Evolutionary conservation across 2,797 vertebrate species (phyloP), one percentile per base, ranked within the genome.

Genomic region (Sitta carolinensis): DNA sequence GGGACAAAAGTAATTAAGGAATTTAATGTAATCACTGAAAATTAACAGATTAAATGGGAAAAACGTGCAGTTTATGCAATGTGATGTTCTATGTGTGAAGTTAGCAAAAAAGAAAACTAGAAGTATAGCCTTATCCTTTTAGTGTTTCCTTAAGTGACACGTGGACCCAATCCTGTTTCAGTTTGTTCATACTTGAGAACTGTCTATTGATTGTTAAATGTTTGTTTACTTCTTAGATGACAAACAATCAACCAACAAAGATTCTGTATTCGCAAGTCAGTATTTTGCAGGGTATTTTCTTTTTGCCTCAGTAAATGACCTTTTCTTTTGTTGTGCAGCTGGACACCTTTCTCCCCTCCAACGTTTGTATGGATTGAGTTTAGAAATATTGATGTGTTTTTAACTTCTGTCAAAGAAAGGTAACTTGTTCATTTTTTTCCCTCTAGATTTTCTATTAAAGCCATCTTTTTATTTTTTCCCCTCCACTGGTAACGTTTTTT

Each of bases 1-100:
- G 9, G 5, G 1, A 0, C 0, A 2, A 9, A 26, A 40, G 11
- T 11, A 21, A n/a, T 29, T 40, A 22, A 29, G 48, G 23, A 57
- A 47, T 48, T 25, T 58, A 68, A 42, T 14, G 10, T 48, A 58
- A 58, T 50, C 5, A 38, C 18, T 34, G 57, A 38, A 76, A 84
- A 38, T 29, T 32, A 86, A 9, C 23, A 66, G 38, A 14, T 63
- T 43, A 51, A 20, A 11, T 67, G 16, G n/a, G 47, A 25, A 29
- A 82, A 72, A 8, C 5, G 18, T 20, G 25, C 30, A 21, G 13
- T 67, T 30, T 55, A 23, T 62, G 25, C 17, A 26, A 32, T n/a
- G 32, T 58, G 30, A 17, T 45, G 17, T 30, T 79, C 38, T 29
- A 17, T 18, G 58, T 34, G 42, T 34, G 25, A 70, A 78, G 4